phyloP scores from a whole-genome alignment of 2,797 vertebrate species.

The Pantherophis vulpinus region DNA sequence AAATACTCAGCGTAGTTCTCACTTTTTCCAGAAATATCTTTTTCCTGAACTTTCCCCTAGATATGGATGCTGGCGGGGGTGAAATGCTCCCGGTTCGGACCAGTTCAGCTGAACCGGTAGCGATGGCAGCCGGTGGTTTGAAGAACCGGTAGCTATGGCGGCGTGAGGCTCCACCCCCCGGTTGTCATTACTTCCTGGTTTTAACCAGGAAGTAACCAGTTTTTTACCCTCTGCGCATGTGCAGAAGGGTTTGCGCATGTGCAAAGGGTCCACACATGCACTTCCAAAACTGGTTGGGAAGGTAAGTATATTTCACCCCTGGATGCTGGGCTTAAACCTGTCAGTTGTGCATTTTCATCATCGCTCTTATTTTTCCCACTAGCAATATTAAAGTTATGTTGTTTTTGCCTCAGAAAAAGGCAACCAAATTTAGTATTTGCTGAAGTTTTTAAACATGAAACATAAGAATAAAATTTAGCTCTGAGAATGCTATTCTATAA shows the following conservation, averaged over 20 bases:
- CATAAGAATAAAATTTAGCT: neutral
- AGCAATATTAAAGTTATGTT: neutral
- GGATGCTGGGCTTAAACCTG: neutral
- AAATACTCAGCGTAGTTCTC: conserved; percentile 3
- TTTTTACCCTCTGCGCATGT: too few species aligned
- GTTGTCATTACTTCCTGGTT: too few species aligned
- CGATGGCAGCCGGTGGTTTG: too few species aligned
- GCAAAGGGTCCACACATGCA: too few species aligned
- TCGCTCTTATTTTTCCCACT: neutral
- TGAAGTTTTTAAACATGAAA: neutral
- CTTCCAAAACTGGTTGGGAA: too few species aligned
- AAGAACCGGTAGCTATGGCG: too few species aligned
- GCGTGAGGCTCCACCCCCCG: too few species aligned
- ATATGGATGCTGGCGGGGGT: neutral
- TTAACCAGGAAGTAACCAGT: too few species aligned
- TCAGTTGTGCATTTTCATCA: neutral
- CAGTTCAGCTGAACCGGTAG: too few species aligned
- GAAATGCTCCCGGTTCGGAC: too few species aligned
- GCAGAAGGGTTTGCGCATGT: too few species aligned
- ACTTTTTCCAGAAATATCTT: neutral
- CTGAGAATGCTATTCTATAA: neutral
- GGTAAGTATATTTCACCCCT: neutral
- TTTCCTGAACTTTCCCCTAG: neutral
- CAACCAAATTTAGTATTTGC: neutral
- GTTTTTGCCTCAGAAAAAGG: neutral